A percentile compares a stretch with the other conserved stretches of the same genome.
Conservation (phyloP, 2,888 invertebrate species). For the Villa cingulata region DNA sequence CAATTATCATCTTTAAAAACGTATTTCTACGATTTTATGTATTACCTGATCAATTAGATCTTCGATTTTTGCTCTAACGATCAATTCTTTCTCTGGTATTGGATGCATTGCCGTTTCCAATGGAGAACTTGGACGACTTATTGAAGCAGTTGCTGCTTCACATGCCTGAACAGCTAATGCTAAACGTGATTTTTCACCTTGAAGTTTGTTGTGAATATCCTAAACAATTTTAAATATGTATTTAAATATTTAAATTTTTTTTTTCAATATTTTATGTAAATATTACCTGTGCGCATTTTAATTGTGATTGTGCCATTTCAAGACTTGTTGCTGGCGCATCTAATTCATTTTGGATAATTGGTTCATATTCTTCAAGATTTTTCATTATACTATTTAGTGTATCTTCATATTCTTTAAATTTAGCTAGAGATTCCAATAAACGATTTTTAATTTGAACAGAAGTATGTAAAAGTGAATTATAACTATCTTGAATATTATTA, state of each 20-base stretch:
- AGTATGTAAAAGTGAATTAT: slow-evolving; percentile 75
- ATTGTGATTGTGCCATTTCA: slow-evolving; percentile 53
- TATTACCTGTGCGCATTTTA: slow-evolving; percentile 54
- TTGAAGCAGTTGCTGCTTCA: slow-evolving; percentile 81
- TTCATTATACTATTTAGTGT: slow-evolving; percentile 72
- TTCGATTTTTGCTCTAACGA: slow-evolving; percentile 72
- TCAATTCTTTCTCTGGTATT: slow-evolving; percentile 69
- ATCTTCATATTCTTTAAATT: slow-evolving; percentile 88
- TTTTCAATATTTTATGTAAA: no score
- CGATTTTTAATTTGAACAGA: slow-evolving; percentile 83
- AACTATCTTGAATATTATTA: slow-evolving; percentile 85
- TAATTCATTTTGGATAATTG: slow-evolving; percentile 56
- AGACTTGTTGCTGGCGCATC: slow-evolving; percentile 62
- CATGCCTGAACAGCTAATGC: slow-evolving; percentile 83
- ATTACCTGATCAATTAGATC: slow-evolving; percentile 84
- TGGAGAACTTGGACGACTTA: slow-evolving; percentile 80
- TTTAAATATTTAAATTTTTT: no score
- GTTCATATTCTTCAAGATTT: slow-evolving; percentile 68
- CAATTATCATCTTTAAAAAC: no score
- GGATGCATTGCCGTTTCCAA: slow-evolving; percentile 74
- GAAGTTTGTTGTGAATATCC: slow-evolving; percentile 72
- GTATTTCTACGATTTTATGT: not conserved
- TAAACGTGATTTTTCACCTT: slow-evolving; percentile 72
- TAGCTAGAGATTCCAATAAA: slow-evolving; percentile 71
- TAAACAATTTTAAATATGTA: no score